These are phyloP conservation scores for Channa maculata DNA, from an alignment of 2,113 vertebrate genomes.

Conservation along the genomic window DNA sequence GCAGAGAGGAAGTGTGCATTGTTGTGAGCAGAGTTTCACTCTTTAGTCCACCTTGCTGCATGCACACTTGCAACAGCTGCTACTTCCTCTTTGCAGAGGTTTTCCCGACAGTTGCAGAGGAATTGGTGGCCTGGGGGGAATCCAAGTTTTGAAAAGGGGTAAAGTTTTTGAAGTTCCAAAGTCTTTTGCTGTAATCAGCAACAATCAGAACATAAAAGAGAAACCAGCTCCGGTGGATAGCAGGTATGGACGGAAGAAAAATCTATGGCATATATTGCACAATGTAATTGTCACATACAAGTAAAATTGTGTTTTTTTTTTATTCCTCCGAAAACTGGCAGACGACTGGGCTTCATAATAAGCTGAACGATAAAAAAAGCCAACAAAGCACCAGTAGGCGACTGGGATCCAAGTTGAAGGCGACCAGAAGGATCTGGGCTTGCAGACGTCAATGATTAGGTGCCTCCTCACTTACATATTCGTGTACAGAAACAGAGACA, in stretches of 20 bases:
- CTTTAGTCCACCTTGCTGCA: constrained; percentile 53
- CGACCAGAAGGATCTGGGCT: constrained; percentile 68
- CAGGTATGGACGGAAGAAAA: constrained; percentile 78
- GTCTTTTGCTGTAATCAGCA: constrained; percentile 69
- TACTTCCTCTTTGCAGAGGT: constrained; percentile 70
- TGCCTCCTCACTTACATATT: constrained; percentile 51
- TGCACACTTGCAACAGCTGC: constrained; percentile 57
- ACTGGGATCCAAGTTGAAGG: constrained; percentile 62
- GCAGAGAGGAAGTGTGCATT: constrained; percentile 75
- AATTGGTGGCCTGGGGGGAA: constrained; percentile 60
- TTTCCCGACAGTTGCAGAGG: constrained; percentile 64
- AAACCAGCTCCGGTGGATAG: constrained; percentile 63
- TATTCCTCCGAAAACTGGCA: constrained; percentile 53
- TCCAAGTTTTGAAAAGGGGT: constrained; percentile 65
- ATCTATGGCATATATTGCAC: constrained; percentile 83
- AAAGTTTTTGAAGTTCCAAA: constrained; percentile 70
- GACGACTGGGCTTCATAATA: constrained; percentile 54
- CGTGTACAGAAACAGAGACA: constrained; percentile 51
- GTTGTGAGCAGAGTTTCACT: constrained; percentile 51
- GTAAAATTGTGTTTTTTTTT: constrained; percentile 61
- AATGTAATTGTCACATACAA: constrained; percentile 77
- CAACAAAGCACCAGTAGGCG: constrained; percentile 63
- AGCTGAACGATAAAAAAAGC: constrained; percentile 54
- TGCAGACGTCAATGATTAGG: constrained; percentile 67
- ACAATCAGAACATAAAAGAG: constrained; percentile 38